phyloP scores from a whole-genome alignment of 1,140 invertebrate species.

The Drosophila orena region DNA sequence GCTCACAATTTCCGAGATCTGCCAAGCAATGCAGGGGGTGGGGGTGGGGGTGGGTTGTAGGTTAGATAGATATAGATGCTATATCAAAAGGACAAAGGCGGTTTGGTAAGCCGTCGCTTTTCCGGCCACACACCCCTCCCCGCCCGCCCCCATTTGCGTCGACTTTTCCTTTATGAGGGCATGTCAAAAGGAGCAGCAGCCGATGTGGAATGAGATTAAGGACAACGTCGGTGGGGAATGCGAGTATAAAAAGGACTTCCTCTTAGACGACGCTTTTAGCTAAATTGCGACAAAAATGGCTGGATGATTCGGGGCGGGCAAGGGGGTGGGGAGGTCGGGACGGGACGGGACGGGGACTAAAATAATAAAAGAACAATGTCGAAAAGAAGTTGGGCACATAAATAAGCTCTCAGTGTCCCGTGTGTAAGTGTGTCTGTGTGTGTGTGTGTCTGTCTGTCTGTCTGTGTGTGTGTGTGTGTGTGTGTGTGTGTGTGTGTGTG shows the following conservation, averaged over 20 bases:
- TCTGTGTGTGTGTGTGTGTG: conserved; percentile 11
- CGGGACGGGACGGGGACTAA: conserved; percentile 61
- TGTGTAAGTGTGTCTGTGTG: conserved; percentile 8
- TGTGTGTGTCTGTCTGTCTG: conserved; percentile 64
- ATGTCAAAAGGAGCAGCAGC: conserved; percentile 39
- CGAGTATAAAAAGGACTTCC: conserved; percentile 75
- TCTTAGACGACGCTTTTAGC: conserved; percentile 81
- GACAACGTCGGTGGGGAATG: conserved; percentile 50
- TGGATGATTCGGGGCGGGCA: background rate
- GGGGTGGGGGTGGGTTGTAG: too few relatives aligned
- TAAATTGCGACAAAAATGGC: conserved; percentile 81
- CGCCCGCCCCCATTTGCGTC: conserved; percentile 21
- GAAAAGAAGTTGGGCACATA: conserved; percentile 77
- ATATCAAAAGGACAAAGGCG: conserved; percentile 33
- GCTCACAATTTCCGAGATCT: conserved; percentile 19
- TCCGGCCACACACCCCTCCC: background rate
- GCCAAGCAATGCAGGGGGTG: background rate
- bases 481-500: conserved; percentile 60
- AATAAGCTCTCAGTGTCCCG: conserved; percentile 62
- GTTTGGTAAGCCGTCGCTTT: conserved; percentile 15
- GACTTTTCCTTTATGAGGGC: conserved; percentile 39
- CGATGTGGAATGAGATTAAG: conserved; percentile 42
- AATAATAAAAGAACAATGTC: conserved; percentile 80
- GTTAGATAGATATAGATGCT: conserved; percentile 7
- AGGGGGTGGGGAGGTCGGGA: background rate